Base-by-base conservation (phyloP, 2,888 invertebrate species). In the Alviniconcha strummeri region DNA sequence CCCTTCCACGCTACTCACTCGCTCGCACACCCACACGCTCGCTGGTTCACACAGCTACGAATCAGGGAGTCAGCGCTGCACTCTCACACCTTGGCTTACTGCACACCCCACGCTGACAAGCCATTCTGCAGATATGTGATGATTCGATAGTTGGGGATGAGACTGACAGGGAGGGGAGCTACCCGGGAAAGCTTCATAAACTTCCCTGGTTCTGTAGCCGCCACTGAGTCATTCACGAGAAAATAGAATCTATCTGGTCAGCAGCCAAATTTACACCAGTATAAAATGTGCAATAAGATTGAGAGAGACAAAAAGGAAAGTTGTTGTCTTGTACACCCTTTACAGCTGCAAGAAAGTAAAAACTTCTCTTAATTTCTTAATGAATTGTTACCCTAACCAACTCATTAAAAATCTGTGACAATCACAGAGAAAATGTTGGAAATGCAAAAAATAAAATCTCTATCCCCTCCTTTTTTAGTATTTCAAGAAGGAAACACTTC, bases 121-220 rank as follows among this genome's bases (percentile, higher is more conserved):
- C 84, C 85, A 78, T 82, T 80, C 83, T 84, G 80, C 82, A 85
- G 80, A 83, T 84, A 84, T 83, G 85, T 83, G 83, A 83, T 81
- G 74, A 60, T 71, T 76, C 56, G 54, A 52, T 7, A 64, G 78
- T 78, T 36, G 36, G 36, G 64, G 57, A 64, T 76, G 78, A 57
- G 52, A 64, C 9, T 78, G 78, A 78, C 60, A 64, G 52, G 57
- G 78, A 7, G 52, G 57, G 52, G 15, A 78, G 52, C 78, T 78
- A 75, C 75, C 55, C 55, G 17, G 54, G 55, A 75, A 75, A 75
- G 75, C 75, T 75, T 54, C 54, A 55, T 55, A 64, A 57, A 19
- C 57, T 57, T 77, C 57, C 19, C 57, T 57, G 19, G 36, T 77
- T 17, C 52, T 57, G 57, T 64, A 78, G 78, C 57, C 19, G 57